These are phyloP conservation scores for Bellardia pandia DNA, from an alignment of 2,888 invertebrate species.

Conservation along the genomic window DNA sequence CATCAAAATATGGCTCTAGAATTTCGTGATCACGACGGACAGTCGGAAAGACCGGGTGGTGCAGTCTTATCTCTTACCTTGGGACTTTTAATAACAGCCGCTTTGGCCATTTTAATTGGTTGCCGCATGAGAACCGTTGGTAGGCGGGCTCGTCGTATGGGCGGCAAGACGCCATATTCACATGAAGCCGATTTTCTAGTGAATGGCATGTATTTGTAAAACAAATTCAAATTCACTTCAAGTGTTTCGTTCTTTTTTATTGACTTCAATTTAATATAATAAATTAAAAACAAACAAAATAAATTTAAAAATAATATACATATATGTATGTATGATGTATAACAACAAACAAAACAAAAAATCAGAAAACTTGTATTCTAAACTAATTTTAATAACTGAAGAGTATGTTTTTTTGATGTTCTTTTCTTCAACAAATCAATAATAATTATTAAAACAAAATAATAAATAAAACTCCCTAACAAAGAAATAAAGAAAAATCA, in stretches of 20 bases:
- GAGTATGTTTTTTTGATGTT: constrained; percentile 57
- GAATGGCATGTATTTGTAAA: constrained; percentile 96
- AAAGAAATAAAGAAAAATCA: neutral
- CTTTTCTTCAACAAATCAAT: constrained; percentile 47
- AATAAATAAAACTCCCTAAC: neutral
- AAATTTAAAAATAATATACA: neutral
- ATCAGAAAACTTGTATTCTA: constrained; percentile 38
- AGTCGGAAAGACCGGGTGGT: constrained; percentile 90
- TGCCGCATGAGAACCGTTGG: constrained; percentile 92
- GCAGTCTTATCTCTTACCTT: constrained; percentile 92
- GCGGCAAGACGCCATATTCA: constrained; percentile 92
- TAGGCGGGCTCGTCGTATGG: constrained; percentile 88
- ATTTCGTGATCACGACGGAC: constrained; percentile 86
- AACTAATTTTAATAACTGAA: constrained; percentile 54
- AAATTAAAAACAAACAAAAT: neutral
- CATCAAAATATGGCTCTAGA: constrained; percentile 83
- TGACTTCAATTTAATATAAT: constrained; percentile 56
- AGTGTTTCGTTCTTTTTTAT: constrained; percentile 63
- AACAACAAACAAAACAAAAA: constrained; percentile 38
- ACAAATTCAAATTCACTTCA: neutral
- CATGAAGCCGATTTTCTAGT: constrained; percentile 98
- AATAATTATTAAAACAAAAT: neutral
- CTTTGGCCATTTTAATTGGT: constrained; percentile 91
- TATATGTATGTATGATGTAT: neutral
- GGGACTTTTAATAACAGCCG: constrained; percentile 91